Conservation (phyloP, 2,797 vertebrate species). For the Merluccius polli region DNA sequence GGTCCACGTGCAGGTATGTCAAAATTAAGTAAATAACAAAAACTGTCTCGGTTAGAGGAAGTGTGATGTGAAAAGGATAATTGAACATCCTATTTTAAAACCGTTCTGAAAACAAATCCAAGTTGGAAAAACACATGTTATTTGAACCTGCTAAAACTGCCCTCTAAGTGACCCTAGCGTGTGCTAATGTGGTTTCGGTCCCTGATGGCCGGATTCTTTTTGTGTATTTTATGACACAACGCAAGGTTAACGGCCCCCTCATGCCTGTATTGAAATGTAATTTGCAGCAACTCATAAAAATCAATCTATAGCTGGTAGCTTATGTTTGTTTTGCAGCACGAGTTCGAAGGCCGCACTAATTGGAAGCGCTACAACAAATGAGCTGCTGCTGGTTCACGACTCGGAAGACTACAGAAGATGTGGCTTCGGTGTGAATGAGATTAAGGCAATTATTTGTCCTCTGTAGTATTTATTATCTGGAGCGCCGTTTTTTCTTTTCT, state of each 20-base stretch:
- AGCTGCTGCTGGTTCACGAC: not conserved
- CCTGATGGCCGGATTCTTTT: slow-evolving; percentile 8
- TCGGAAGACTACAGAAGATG: too few relatives aligned
- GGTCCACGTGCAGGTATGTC: slow-evolving; percentile 26
- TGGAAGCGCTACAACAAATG: not conserved
- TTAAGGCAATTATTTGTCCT: slow-evolving; percentile 7
- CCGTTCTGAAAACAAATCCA: not conserved
- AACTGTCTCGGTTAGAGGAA: slow-evolving; percentile 6
- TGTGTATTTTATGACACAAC: slow-evolving; percentile 16
- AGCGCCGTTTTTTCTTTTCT: not conserved
- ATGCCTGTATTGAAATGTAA: slow-evolving; percentile 5
- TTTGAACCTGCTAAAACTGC: slow-evolving; percentile 24
- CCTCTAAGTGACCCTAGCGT: slow-evolving; percentile 38
- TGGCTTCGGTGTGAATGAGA: not conserved
- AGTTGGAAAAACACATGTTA: slow-evolving; percentile 8
- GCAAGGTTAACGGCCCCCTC: not conserved
- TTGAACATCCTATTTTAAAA: not conserved
- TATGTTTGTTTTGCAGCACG: not conserved
- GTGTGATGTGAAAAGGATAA: not conserved
- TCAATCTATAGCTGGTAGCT: not conserved
- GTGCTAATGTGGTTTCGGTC: slow-evolving; percentile 19
- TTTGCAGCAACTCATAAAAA: slow-evolving; percentile 12
- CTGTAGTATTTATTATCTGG: not conserved
- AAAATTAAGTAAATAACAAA: slow-evolving; percentile 11
- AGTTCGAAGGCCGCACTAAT: not conserved